A percentile compares a stretch with the other conserved stretches of the same genome.
Conservation (phyloP, 2,888 invertebrate species). For the Ormyrus rosae region DNA sequence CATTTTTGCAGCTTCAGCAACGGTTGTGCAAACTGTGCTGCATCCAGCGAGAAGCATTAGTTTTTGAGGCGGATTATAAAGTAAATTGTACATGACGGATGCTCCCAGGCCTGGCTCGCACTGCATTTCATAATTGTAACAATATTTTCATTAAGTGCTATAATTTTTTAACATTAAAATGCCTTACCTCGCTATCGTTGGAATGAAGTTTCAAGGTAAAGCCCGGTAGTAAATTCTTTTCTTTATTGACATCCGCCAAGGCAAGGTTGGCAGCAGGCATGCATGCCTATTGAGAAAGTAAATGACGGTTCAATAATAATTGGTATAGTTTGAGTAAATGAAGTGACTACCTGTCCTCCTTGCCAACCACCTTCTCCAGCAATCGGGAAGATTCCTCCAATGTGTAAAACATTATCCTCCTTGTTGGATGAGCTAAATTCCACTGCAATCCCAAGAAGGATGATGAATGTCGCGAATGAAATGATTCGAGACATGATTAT, state of each 20-base stretch:
- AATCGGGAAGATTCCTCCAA: slow-evolving; percentile 99
- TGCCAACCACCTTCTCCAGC: slow-evolving; percentile 98
- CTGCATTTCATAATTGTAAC: slow-evolving; percentile 78
- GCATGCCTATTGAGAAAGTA: slow-evolving; percentile 83
- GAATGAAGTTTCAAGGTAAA: slow-evolving; percentile 93
- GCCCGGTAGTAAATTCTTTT: slow-evolving; percentile 91
- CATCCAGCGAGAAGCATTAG: slow-evolving; percentile 96
- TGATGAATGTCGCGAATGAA: too few relatives aligned
- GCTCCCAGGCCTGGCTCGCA: slow-evolving; percentile 99
- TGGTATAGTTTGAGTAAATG: background rate
- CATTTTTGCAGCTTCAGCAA: slow-evolving; percentile 99
- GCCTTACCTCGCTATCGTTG: slow-evolving; percentile 95
- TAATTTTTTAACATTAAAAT: background rate
- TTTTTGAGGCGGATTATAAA: slow-evolving; percentile 97
- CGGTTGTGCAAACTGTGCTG: slow-evolving; percentile 98
- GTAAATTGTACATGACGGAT: slow-evolving; percentile 98
- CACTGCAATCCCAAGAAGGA: too few relatives aligned
- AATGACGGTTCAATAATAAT: background rate
- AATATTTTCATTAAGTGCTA: background rate
- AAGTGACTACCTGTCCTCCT: slow-evolving; percentile 87
- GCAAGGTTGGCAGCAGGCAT: slow-evolving; percentile 98
- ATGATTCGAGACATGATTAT: too few relatives aligned
- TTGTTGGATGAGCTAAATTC: too few relatives aligned
- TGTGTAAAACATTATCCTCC: slow-evolving; percentile 88
- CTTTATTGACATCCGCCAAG: slow-evolving; percentile 95